Conservation (phyloP, 2,888 invertebrate species). For the Colostygia pectinataria region DNA sequence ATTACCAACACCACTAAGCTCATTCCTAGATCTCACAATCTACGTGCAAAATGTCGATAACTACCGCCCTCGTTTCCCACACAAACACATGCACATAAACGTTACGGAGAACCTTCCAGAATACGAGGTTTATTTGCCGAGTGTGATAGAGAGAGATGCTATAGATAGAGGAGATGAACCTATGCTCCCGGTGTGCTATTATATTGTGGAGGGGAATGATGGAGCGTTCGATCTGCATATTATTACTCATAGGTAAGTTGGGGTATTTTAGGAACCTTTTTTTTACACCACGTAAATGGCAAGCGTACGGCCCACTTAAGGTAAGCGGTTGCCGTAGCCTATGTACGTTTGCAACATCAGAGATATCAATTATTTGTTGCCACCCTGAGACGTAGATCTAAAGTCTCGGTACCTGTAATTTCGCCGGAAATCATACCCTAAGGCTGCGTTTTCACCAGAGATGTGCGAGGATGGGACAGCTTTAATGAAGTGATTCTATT, state of each 20-base stretch:
- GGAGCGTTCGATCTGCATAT: constrained; percentile 88
- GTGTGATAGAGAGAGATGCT: constrained; percentile 93
- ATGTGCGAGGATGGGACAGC: too few species aligned
- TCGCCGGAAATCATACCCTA: too few species aligned
- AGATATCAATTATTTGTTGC: too few species aligned
- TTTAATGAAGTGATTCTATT: too few species aligned
- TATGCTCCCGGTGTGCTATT: constrained; percentile 94
- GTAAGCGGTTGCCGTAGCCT: too few species aligned
- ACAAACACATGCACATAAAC: constrained; percentile 87
- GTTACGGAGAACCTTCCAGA: constrained; percentile 85
- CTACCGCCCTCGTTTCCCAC: constrained; percentile 92
- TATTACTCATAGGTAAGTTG: constrained; percentile 86
- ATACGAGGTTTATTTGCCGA: constrained; percentile 87
- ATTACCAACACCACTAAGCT: constrained; percentile 91
- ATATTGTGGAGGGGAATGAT: constrained; percentile 92
- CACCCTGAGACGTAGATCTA: too few species aligned
- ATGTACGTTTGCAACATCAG: too few species aligned
- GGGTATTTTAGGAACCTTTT: too few species aligned
- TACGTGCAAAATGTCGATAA: constrained; percentile 95
- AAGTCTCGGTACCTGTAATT: too few species aligned
- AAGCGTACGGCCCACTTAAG: too few species aligned
- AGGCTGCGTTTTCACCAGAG: too few species aligned
- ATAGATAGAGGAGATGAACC: constrained; percentile 92
- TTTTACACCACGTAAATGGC: too few species aligned
- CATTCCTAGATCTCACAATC: constrained; percentile 93